These are phyloP conservation scores for Bombus fervidus DNA, from an alignment of 1,140 invertebrate species.

Conservation along the genomic window DNA sequence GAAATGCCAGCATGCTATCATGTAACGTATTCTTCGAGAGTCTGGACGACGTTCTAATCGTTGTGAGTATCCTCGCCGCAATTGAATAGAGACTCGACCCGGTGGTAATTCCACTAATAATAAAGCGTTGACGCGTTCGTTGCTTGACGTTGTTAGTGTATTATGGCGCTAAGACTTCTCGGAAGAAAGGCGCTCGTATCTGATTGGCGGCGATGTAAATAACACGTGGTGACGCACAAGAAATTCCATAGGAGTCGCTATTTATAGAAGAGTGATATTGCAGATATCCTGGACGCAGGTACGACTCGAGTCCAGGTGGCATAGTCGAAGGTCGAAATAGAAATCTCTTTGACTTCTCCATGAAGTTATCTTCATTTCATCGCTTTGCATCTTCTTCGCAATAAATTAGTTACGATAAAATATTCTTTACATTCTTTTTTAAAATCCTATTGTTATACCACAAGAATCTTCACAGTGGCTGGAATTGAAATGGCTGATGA, in stretches of 20 bases:
- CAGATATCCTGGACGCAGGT: conserved; percentile 45
- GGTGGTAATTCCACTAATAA: conserved; percentile 51
- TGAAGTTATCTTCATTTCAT: neutral
- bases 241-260: conserved; percentile 62
- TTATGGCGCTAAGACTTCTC: conserved; percentile 48
- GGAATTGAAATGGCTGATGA: too few relatives aligned
- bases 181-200: conserved; percentile 65
- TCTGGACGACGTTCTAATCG: neutral
- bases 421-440: too few relatives aligned
- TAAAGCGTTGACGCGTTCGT: conserved; percentile 5
- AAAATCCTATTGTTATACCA: too few relatives aligned
- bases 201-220: conserved; percentile 65
- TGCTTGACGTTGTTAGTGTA: conserved; percentile 10
- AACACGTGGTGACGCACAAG: conserved; percentile 64
- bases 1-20: neutral
- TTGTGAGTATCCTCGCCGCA: conserved; percentile 1
- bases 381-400: neutral
- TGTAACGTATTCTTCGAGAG: neutral
- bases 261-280: conserved; percentile 64
- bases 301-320: neutral
- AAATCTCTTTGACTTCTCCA: neutral
- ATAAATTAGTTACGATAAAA: too few relatives aligned
- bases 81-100: conserved; percentile 24
- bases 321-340: neutral
- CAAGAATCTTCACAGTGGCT: neutral